Base-by-base conservation (phyloP, 1,140 invertebrate species). In the Propsilocerus akamusi region DNA sequence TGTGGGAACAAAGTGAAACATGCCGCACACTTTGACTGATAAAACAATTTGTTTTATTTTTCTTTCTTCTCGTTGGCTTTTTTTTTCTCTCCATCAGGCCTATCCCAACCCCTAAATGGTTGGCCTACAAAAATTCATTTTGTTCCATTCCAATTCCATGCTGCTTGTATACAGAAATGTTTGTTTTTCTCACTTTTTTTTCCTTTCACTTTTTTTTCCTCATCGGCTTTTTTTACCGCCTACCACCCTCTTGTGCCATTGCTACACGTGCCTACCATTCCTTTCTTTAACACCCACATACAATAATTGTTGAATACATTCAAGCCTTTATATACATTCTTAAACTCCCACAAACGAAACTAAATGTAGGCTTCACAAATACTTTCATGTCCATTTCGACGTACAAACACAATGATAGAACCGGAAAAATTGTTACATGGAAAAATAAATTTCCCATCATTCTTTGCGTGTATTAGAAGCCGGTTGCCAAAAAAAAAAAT, bases 41-140 rank as follows among this genome's bases (percentile, higher is more conserved):
- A n/a, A n/a, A n/a, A n/a, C n/a, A n/a, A n/a, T n/a, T n/a, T n/a
- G n/a, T n/a, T n/a, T n/a, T n/a, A n/a, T n/a, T n/a, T n/a, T n/a
- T 30, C 10, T 12, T 3, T 4, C 32, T 17, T n/a, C n/a, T n/a
- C n/a, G n/a, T n/a, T n/a, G n/a, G n/a, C n/a, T n/a, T n/a, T n/a
- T n/a, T n/a, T n/a, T 34, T 12, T n/a, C 32, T 34, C 20, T 34
- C 4, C 12, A n/a, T n/a, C n/a, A 20, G 34, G 34, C 34, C 34
- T 41, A 41, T 41, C 34, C 22, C 34, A 41, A 41, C 34, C 34
- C 34, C 34, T 41, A 41, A 41, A 41, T 20, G 22, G 34, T 41
- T 41, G 14, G 34, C 34, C 34, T 10, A 41, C n/a, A n/a, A n/a
- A n/a, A n/a, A n/a, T n/a, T n/a, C n/a, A n/a, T n/a, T n/a, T n/a